These are phyloP conservation scores for Caenorhabditis parvicauda DNA, from an alignment of 2,888 invertebrate genomes.

Conservation along the genomic window DNA sequence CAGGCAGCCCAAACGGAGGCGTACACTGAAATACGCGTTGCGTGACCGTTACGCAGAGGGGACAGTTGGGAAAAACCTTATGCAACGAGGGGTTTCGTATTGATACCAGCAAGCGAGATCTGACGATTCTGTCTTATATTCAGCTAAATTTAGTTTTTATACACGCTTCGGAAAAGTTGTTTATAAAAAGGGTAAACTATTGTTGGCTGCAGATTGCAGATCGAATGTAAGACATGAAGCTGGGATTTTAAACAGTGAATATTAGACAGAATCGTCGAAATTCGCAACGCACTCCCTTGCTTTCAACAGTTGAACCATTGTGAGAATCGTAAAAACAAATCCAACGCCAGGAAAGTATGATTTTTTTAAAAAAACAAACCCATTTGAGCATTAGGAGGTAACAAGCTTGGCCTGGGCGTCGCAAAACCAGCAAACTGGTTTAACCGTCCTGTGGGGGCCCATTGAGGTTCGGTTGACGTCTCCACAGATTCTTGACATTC, in stretches of 20 bases:
- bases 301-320: no score
- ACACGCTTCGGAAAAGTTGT: no score
- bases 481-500: conserved; percentile 21
- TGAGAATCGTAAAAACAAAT: no score
- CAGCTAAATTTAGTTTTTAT: background rate
- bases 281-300: no score
- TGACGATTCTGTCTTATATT: background rate
- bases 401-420: conserved; percentile 46
- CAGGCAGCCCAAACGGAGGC: conserved; percentile 61
- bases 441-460: conserved; percentile 50
- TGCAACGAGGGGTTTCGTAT: no score
- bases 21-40: conserved; percentile 50
- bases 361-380: conserved; percentile 22
- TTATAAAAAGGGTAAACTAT: no score
- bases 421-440: conserved; percentile 56
- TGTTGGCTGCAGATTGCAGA: no score
- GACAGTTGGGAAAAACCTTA: background rate
- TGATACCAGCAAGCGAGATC: background rate
- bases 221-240: no score
- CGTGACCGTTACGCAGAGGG: background rate
- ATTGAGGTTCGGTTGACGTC: conserved; percentile 27
- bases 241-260: no score
- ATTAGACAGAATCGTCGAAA: no score
- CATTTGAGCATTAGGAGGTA: conserved; percentile 41
- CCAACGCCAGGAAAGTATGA: no score